phyloP scores from a whole-genome alignment of 2,113 vertebrate genomes.

The Grantiella picta region DNA sequence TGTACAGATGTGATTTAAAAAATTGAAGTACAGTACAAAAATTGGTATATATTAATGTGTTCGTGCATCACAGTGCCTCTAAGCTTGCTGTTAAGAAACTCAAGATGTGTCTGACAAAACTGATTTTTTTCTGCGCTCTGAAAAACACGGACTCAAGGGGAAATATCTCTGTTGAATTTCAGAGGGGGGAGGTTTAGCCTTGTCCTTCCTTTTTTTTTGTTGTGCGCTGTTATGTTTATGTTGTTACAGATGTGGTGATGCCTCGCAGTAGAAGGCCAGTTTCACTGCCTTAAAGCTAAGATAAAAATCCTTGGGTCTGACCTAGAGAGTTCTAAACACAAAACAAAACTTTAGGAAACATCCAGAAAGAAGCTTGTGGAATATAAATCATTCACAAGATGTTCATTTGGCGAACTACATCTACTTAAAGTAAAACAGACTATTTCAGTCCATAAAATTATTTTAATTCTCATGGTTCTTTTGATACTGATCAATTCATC shows the following conservation, averaged over 20 bases:
- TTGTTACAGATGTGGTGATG: background rate
- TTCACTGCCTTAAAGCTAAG: background rate
- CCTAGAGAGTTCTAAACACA: background rate
- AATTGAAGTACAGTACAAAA: background rate
- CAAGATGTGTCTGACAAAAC: background rate
- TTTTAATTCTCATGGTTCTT: background rate
- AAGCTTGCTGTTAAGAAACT: background rate
- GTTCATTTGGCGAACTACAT: background rate
- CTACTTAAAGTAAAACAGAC: background rate
- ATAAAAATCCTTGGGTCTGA: background rate
- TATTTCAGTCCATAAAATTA: background rate
- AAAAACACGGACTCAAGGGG: background rate
- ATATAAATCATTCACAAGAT: background rate
- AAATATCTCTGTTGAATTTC: background rate
- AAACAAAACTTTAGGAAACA: background rate
- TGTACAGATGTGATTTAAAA: background rate
- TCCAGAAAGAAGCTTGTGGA: background rate
- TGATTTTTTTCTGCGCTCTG: background rate
- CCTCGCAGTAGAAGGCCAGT: background rate
- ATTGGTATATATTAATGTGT: background rate
- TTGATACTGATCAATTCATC: background rate
- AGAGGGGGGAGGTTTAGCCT: background rate
- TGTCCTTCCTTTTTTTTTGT: background rate
- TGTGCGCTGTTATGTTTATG: background rate
- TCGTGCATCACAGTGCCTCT: background rate